Evolutionary conservation across 92 coral and sea anemone genomes (phyloP).

Genomic region (Heteractis magnifica): DNA sequence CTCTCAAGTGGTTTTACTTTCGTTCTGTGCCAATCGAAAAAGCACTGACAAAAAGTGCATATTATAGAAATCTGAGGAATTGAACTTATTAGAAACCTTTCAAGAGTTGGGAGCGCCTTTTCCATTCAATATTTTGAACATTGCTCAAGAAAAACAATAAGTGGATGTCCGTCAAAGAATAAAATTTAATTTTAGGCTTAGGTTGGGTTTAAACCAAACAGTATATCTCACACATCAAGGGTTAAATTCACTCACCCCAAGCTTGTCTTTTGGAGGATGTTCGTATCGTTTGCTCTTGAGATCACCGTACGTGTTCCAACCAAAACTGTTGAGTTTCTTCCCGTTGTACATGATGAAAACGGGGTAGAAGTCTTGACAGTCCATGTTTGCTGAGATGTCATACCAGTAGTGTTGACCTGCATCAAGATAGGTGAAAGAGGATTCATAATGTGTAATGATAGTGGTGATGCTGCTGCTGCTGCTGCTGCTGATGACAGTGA

Average conservation of each 20-base stretch:
- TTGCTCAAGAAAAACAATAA: no score
- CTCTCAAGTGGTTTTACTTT: neutral
- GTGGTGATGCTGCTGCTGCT: neutral
- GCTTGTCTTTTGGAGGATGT: conserved; percentile 61
- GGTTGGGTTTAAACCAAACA: no score
- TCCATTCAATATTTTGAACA: no score
- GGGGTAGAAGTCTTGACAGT: conserved; percentile 79
- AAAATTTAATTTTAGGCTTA: no score
- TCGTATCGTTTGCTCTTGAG: conserved; percentile 72
- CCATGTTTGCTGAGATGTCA: conserved; percentile 72
- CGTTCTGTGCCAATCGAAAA: no score
- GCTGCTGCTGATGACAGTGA: neutral
- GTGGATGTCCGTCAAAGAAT: no score
- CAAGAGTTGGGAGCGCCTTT: no score
- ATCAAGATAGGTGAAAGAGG: neutral
- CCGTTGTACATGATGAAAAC: conserved; percentile 77
- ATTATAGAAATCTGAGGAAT: no score
- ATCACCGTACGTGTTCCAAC: conserved; percentile 61
- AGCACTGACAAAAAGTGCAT: no score
- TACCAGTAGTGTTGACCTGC: conserved; percentile 94
- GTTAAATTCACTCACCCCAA: conserved; percentile 44
- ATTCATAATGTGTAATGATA: neutral
- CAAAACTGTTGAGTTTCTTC: conserved; percentile 69
- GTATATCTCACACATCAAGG: neutral
- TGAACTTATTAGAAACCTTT: no score